Conservation (phyloP, 2,888 invertebrate species). For the Chalcosyrphus nemorum region DNA sequence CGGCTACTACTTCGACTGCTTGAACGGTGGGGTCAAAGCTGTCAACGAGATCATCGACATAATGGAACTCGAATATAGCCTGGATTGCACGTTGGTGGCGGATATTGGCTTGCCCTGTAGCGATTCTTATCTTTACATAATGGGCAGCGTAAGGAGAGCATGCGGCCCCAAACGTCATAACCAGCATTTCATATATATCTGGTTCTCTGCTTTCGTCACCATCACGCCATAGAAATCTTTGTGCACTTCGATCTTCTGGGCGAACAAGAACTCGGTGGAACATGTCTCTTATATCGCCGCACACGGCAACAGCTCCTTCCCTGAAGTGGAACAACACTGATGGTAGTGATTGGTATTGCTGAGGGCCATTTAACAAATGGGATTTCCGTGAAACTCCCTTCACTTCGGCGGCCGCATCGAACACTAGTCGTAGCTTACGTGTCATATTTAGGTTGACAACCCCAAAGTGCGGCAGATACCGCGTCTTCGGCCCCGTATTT, state of each 20-base stretch:
- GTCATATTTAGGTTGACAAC: conserved; percentile 41
- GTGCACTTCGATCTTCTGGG: background rate
- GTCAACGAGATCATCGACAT: no score
- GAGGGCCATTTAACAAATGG: conserved; percentile 57
- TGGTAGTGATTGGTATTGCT: conserved; percentile 6
- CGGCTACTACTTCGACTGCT: background rate
- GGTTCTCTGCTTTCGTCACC: background rate
- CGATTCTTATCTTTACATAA: no score
- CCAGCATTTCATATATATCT: background rate
- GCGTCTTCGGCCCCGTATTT: conserved; percentile 47
- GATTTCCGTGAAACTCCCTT: conserved; percentile 41
- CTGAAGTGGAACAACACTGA: background rate
- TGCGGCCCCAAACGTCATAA: no score
- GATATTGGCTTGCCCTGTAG: no score
- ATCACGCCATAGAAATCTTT: background rate
- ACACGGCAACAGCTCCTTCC: background rate
- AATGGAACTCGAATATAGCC: no score
- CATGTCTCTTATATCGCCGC: background rate
- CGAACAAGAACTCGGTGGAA: background rate
- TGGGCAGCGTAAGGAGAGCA: background rate
- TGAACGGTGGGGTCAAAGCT: no score
- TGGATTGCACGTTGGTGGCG: no score
- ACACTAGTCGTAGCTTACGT: conserved; percentile 34
- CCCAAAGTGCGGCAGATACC: conserved; percentile 75
- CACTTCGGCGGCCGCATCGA: no score